phyloP scores from a whole-genome alignment of 1,140 invertebrate genomes.

The Cepaea nemoralis region DNA sequence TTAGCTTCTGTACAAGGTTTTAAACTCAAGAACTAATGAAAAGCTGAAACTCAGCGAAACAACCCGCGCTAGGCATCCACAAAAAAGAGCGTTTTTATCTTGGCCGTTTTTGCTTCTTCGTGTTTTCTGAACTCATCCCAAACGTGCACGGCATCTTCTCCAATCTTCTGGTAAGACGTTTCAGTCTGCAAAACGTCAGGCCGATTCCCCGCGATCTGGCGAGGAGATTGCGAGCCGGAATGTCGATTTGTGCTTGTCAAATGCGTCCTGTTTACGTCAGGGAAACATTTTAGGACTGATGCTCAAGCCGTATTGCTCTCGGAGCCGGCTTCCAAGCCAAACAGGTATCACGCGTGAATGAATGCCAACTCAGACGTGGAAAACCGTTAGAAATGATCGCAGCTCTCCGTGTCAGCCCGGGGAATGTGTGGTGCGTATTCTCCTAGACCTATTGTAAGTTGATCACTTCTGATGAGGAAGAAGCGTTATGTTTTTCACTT shows the following conservation, averaged over 20 bases:
- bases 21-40: too few relatives aligned
- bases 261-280: not conserved
- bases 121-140: not conserved
- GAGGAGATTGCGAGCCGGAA: not conserved
- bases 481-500: not conserved
- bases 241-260: not conserved
- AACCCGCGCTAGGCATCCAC: too few relatives aligned
- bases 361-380: not conserved
- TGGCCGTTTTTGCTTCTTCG: not conserved
- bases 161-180: not conserved
- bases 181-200: not conserved
- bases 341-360: not conserved
- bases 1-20: too few relatives aligned
- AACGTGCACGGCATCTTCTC: not conserved
- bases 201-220: not conserved
- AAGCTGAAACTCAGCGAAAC: too few relatives aligned
- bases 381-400: not conserved
- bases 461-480: not conserved
- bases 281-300: not conserved
- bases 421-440: not conserved
- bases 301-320: not conserved
- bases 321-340: not conserved
- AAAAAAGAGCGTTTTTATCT: too few relatives aligned
- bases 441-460: not conserved
- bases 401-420: not conserved